Evolutionary conservation across 2,888 invertebrate genomes (phyloP), one percentile per base, ranked within the genome.

Genomic region (Eupithecia abbreviata): DNA sequence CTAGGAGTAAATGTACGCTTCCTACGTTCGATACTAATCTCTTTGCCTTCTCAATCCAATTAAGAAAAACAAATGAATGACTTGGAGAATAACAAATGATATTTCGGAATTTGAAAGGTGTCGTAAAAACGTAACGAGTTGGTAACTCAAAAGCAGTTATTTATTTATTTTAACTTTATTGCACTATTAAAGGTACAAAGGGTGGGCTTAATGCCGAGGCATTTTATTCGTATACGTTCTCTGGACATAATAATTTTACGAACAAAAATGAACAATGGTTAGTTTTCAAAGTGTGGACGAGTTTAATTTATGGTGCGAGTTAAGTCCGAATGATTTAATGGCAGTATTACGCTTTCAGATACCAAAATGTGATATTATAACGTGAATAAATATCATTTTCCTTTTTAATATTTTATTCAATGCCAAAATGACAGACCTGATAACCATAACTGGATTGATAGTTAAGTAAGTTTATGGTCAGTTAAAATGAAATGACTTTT

Each of bases 281-380:
- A 82, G 79, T 80, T 79, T 78, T 78, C 75, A 77, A 79, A 76
- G 80, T 81, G 79, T 62, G 75, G 78, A 80, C 79, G 76, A 76
- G 78, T 78, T 71, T 71, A 82, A 82, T 82, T 81, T 81, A 82
- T 80, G 79, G 79, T 58, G 70, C 67, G 72, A 79, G 80, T 78
- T 81, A 79, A 82, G 80, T 80, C 78, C 77, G 72, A 77, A 80
- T 78, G 79, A 81, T 80, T 82, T 82, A 82, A 78, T 73, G 72
- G 77, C 65, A 58, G 77, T 75, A 79, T 79, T 79, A 79, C 74
- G 77, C 80, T 81, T 81, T 74, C 78, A 74, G 69, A 78, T 78
- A 74, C 74, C 76, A 45, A 43, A 69, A 69, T 69, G 42, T 18
- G n/a, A 68, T 68, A 68, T 45, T 68, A 68, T 45, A 43, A 68